Evolutionary conservation across 1,140 invertebrate genomes (phyloP).

Genomic region (Euschistus heros): DNA sequence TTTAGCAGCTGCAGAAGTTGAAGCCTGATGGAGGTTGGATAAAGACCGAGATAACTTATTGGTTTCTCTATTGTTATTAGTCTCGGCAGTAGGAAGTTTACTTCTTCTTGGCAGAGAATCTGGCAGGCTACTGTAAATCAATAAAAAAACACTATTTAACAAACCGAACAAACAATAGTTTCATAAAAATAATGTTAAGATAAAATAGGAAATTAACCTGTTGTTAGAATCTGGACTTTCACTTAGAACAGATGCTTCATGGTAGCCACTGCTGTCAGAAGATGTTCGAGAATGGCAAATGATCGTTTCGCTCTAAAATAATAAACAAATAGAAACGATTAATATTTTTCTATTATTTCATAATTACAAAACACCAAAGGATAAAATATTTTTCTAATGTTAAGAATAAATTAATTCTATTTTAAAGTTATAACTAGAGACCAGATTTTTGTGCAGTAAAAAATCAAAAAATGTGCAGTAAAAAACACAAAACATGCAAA

Average conservation of each 20-base stretch:
- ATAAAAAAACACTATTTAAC: conserved; percentile 12
- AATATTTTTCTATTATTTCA: too few species aligned
- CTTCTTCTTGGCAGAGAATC: conserved; percentile 31
- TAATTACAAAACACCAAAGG: too few species aligned
- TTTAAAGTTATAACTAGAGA: too few species aligned
- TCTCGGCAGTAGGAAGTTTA: conserved; percentile 25
- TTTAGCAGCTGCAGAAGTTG: conserved; percentile 17
- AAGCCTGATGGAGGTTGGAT: conserved; percentile 30
- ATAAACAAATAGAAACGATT: too few species aligned
- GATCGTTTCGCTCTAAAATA: conserved; percentile 31
- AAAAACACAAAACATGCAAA: too few species aligned
- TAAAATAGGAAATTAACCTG: conserved; percentile 24
- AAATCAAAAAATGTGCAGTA: too few species aligned
- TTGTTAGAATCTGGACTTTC: conserved; percentile 37
- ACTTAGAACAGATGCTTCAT: conserved; percentile 58
- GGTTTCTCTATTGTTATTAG: conserved; percentile 1
- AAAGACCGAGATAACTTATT: conserved; percentile 30
- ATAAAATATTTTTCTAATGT: too few species aligned
- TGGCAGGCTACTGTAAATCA: conserved; percentile 24
- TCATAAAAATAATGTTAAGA: conserved; percentile 7
- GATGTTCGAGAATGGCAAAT: conserved; percentile 60
- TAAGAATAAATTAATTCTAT: too few species aligned
- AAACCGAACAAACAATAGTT: not conserved
- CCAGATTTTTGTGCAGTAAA: too few species aligned
- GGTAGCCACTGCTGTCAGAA: conserved; percentile 65